phyloP scores from a whole-genome alignment of 2,888 invertebrate genomes.

The Sphaerophoria rueppellii region DNA sequence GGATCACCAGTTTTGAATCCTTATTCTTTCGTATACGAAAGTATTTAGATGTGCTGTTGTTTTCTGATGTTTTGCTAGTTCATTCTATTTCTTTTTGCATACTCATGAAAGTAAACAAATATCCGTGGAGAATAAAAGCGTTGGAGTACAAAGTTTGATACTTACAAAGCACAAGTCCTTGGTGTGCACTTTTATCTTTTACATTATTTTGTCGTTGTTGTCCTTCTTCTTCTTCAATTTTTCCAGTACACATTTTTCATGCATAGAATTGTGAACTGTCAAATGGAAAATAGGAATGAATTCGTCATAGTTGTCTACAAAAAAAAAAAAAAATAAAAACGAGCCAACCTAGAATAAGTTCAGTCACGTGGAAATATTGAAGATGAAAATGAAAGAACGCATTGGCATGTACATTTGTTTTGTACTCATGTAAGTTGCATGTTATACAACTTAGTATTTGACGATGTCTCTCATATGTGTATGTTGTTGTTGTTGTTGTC shows the following conservation, averaged over 20 bases:
- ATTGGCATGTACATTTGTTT: conserved; percentile 64
- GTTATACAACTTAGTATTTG: conserved; percentile 22
- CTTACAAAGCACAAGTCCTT: conserved; percentile 4
- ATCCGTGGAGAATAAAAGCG: conserved; percentile 31
- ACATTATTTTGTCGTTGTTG: neutral
- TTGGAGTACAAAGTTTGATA: conserved; percentile 1
- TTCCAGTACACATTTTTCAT: too few relatives aligned
- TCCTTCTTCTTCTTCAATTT: conserved; percentile 1
- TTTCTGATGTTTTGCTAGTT: conserved; percentile 25
- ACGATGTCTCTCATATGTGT: conserved; percentile 21
- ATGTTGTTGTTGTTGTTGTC: conserved; percentile 17
- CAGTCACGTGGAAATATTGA: conserved; percentile 51
- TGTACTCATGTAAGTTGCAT: conserved; percentile 55
- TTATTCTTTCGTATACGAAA: conserved; percentile 39
- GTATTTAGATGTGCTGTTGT: neutral
- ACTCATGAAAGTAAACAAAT: neutral
- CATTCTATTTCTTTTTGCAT: conserved; percentile 23
- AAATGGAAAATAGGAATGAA: conserved; percentile 55
- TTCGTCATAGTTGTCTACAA: conserved; percentile 25
- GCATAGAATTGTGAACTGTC: conserved; percentile 54
- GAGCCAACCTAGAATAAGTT: conserved; percentile 32
- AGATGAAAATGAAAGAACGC: conserved; percentile 62
- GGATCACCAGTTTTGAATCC: conserved; percentile 59
- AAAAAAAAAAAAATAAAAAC: conserved; percentile 15
- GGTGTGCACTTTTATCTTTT: conserved; percentile 30